These are phyloP conservation scores for Apostichopus leukothele DNA, from an alignment of 53 echinoderm and acorn worm genomes.

Conservation along the genomic window DNA sequence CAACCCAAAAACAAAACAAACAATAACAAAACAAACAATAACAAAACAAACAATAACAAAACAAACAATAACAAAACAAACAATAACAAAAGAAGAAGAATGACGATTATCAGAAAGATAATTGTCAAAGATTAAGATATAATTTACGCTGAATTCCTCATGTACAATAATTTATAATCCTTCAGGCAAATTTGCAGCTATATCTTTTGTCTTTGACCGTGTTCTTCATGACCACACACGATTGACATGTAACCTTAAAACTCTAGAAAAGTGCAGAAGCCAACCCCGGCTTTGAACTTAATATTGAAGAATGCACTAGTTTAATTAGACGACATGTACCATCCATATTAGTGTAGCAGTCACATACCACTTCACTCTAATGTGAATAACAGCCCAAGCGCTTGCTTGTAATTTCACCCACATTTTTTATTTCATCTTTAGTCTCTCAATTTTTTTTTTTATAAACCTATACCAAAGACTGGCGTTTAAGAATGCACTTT, in stretches of 20 bases:
- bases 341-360: not conserved
- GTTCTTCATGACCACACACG: not conserved
- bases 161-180: too few species aligned
- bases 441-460: not conserved
- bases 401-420: constrained; percentile 1
- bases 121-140: too few species aligned
- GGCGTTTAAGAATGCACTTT: constrained; percentile 27
- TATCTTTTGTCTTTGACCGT: not conserved
- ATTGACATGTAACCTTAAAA: not conserved
- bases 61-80: too few species aligned
- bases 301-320: not conserved
- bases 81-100: too few species aligned
- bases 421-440: not conserved
- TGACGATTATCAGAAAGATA: too few species aligned
- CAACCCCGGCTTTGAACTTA: not conserved
- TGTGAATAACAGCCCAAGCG: constrained; percentile 32
- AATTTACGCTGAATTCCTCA: too few species aligned
- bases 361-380: constrained; percentile 28
- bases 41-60: too few species aligned
- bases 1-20: too few species aligned
- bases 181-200: too few species aligned
- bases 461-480: not conserved
- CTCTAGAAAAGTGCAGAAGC: not conserved
- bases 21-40: too few species aligned
- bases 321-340: constrained; percentile 17